A percentile compares a stretch with the other conserved stretches of the same genome.
Conservation (phyloP, 2,113 vertebrate genomes). For the Maccullochella peelii region DNA sequence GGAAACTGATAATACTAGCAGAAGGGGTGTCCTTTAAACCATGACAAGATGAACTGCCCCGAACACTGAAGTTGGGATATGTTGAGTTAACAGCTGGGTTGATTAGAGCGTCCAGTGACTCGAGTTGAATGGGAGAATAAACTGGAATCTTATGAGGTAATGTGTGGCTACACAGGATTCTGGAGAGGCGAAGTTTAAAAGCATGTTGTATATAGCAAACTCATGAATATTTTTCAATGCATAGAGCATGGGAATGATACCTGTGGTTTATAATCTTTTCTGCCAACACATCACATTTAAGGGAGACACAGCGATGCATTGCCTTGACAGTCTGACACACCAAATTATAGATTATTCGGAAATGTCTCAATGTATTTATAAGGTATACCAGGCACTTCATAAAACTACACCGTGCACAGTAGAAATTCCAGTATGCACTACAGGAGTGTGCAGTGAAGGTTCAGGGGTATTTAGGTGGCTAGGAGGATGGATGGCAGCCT, state of each 20-base stretch:
- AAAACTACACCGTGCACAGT: background rate
- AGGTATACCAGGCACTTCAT: background rate
- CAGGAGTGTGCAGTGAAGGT: conserved; percentile 33
- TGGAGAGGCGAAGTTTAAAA: conserved; percentile 6
- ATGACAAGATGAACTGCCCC: conserved; percentile 59
- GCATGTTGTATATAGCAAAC: conserved; percentile 10
- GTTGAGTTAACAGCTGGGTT: conserved; percentile 60
- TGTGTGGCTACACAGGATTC: conserved; percentile 20
- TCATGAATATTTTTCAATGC: conserved; percentile 24
- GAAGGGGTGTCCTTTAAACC: conserved; percentile 58
- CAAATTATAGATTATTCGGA: conserved; percentile 44
- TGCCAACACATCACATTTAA: conserved; percentile 13
- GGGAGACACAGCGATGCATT: background rate
- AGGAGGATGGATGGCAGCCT: conserved; percentile 76
- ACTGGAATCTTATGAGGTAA: conserved; percentile 19
- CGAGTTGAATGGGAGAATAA: conserved; percentile 35
- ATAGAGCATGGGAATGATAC: conserved; percentile 1
- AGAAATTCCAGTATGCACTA: conserved; percentile 1
- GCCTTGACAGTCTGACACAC: conserved; percentile 22
- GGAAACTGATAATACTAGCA: conserved; percentile 69
- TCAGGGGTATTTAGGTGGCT: conserved; percentile 69
- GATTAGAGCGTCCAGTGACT: conserved; percentile 54
- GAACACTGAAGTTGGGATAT: conserved; percentile 44
- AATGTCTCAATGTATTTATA: background rate
- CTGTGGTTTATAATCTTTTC: background rate